Base-by-base conservation (phyloP, 2,888 invertebrate species). In the Caradrina kadenii region DNA sequence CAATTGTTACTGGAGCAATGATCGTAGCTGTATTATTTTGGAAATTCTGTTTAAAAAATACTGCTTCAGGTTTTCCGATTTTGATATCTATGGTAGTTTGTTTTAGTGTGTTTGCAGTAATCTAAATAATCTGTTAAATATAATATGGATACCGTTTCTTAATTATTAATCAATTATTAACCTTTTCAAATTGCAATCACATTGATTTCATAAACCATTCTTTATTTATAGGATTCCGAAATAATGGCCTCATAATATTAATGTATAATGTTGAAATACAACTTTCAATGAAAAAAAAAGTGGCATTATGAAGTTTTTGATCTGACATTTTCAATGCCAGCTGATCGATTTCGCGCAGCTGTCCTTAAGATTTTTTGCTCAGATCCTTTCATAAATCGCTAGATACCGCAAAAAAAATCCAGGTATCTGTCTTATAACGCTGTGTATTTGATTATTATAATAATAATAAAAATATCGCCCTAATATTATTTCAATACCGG, bases 301-400 rank as follows among this genome's bases (percentile, higher is more conserved):
- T 56, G 63, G 54, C 48, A 48, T 60, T 66, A 54, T 54, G 6
- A 7, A 10, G 56, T 55, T 54, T 62, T 53, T 42, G 31, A 48
- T 39, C 53, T 39, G 48, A 42, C 56, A 69, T 59, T 52, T 63
- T 63, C 80, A 80, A 65, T 60, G 76, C 76, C 76, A 75, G 56
- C 59, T 19, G 62, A 75, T 65, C 48, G 52, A 69, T 80, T 49
- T 49, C 48, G 21, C 48, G 21, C 22, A 49, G 52, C 45, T 73
- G 70, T 75, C 65, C 59, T 67, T 73, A 10, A 52, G 0, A 45
- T 52, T 67, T 76, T 63, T 80, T 76, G 59, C 13, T 1, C 21
- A 22, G 55, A 66, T 78, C 80, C 65, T 70, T 78, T 78, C 71
- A 8, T 61, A 70, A 76, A 52, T 19, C 22, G 17, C 49, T 74